Evolutionary conservation across 2,113 vertebrate species (phyloP), one percentile per base, ranked within the genome.

Genomic region (Zeus faber): DNA sequence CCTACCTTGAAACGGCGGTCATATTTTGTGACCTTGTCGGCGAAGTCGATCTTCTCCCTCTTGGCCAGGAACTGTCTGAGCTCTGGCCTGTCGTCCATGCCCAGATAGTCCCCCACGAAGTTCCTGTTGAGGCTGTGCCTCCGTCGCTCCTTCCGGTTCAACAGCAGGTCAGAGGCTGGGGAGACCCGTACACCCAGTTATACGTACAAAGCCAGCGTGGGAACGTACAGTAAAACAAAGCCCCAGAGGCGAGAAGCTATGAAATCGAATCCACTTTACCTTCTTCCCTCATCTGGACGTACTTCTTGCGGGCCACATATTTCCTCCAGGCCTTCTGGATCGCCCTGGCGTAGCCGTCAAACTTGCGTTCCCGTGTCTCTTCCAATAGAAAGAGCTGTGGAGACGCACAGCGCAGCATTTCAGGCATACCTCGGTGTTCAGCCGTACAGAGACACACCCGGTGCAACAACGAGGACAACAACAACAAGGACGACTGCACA

Each of bases 241-340:
- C 3, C 20, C 5, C 18, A 1, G 29, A 17, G 44, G 3, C 3
- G 23, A 48, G 0, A 11, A 14, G n/a, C 17, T 31, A 35, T 10
- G 1, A 24, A 2, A 17, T 2, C 11, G 10, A n/a, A 1, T 52
- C n/a, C 31, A 10, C 25, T 81, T 62, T 89, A 99, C 97, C 97
- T 91, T 98, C 92, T 82, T 98, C 97, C 80, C 97, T 92, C 97
- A 98, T 99, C 72, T 99, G 93, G 43, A 98, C 96, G 0, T 97
- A 97, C 79, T 92, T 97, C 86, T 98, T 99, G 51, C 93, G 89
- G 67, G 95, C 95, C 0, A 77, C 25, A 0, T 95, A 94, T 25
- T 93, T 96, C 72, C 95, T 91, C 97, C 97, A 99, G 5, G 93
- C 91, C 52, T 91, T 96, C 74, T 99, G 96, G 84, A 99, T 99